Evolutionary conservation across 2,797 vertebrate genomes (phyloP).

Genomic region (Spinus pinus): DNA sequence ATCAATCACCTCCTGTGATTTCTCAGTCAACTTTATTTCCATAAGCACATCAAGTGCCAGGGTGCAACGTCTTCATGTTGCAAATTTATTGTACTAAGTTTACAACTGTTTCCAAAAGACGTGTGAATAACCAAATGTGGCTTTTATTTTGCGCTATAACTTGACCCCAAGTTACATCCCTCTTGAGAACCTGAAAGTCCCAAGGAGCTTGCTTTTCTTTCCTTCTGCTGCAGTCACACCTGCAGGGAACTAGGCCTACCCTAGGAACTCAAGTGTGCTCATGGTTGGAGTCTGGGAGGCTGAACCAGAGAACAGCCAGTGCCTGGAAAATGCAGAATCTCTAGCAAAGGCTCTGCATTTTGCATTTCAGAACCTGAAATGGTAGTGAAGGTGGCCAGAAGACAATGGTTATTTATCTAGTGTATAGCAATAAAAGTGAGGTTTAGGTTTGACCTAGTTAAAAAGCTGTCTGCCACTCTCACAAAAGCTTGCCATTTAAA

Average conservation of each 20-base stretch:
- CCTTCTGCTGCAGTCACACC: background rate
- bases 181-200: background rate
- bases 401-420: background rate
- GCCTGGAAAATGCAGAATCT: background rate
- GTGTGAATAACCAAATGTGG: background rate
- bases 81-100: background rate
- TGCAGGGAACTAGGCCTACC: background rate
- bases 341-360: background rate
- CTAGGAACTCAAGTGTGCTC: fast-evolving
- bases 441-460: background rate
- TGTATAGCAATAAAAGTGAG: background rate
- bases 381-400: background rate
- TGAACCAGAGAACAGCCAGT: background rate
- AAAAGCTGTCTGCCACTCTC: background rate
- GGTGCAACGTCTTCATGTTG: background rate
- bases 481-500: background rate
- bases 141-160: background rate
- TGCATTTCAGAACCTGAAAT: background rate
- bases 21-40: background rate
- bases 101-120: background rate
- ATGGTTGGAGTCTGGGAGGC: background rate
- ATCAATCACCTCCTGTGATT: background rate
- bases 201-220: background rate
- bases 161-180: background rate
- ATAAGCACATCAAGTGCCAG: background rate